Conservation (phyloP, 2,797 vertebrate genomes). For the Alauda arvensis region DNA sequence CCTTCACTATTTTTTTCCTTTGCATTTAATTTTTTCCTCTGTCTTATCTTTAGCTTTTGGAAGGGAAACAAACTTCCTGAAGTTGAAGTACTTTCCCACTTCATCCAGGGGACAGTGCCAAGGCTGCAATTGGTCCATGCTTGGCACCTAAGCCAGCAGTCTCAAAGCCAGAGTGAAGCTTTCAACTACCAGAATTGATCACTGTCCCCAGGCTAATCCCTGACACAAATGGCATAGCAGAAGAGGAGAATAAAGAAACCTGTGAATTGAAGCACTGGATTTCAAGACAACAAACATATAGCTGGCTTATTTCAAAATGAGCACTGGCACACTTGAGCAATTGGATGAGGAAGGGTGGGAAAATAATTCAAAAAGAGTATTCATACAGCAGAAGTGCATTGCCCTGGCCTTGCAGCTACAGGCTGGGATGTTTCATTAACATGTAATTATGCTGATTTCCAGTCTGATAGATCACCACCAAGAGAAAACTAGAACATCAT, state of each 20-base stretch:
- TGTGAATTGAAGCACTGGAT: neutral
- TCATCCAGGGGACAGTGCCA: neutral
- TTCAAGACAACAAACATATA: neutral
- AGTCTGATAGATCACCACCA: neutral
- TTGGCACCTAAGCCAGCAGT: neutral
- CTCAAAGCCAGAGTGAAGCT: neutral
- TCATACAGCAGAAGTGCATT: neutral
- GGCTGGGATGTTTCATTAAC: neutral
- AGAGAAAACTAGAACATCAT: neutral
- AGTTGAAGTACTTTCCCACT: neutral
- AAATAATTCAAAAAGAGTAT: neutral
- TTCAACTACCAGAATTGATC: neutral
- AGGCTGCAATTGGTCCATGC: neutral
- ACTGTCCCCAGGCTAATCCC: neutral
- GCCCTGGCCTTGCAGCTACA: neutral
- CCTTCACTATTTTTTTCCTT: neutral
- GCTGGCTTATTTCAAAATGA: neutral
- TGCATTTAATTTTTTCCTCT: neutral
- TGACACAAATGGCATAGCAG: neutral
- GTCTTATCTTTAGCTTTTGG: neutral
- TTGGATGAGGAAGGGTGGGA: neutral
- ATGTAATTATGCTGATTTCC: neutral
- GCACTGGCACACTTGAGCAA: neutral
- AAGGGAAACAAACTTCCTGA: neutral
- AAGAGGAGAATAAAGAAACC: neutral